Conservation (phyloP, 2,888 invertebrate genomes). For the Callosobruchus maculatus region DNA sequence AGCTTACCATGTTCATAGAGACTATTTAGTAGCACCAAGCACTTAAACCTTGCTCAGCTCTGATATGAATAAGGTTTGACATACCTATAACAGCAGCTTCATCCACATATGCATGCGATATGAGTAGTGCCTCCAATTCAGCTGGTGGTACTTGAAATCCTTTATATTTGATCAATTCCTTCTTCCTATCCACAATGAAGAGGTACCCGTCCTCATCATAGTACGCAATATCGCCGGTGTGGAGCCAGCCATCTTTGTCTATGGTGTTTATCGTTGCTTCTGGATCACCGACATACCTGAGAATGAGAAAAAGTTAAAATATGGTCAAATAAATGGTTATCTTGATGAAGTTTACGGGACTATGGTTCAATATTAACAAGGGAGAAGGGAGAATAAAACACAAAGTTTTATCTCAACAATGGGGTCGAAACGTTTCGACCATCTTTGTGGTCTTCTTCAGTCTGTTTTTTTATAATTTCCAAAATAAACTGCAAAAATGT, state of each 20-base stretch:
- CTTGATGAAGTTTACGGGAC: too few species aligned
- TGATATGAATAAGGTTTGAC: background rate
- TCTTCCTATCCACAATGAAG: constrained; percentile 82
- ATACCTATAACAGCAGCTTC: constrained; percentile 82
- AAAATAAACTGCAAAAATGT: too few species aligned
- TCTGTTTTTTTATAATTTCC: too few species aligned
- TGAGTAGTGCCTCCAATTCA: constrained; percentile 76
- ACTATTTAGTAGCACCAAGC: too few species aligned
- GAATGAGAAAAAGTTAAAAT: background rate
- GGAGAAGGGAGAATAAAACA: too few species aligned
- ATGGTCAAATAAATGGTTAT: too few species aligned
- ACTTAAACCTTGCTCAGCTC: too few species aligned
- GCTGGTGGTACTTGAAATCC: constrained; percentile 85
- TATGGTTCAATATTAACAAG: too few species aligned
- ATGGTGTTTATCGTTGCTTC: constrained; percentile 63
- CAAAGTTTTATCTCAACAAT: too few species aligned
- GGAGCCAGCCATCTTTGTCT: constrained; percentile 75
- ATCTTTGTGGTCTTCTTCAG: too few species aligned
- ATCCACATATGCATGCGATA: constrained; percentile 66
- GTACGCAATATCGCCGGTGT: constrained; percentile 82
- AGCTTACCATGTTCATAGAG: too few species aligned
- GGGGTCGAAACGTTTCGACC: too few species aligned
- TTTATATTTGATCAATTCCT: constrained; percentile 91
- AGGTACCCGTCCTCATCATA: constrained; percentile 76
- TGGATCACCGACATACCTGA: constrained; percentile 55